Base-by-base conservation (phyloP, 2,888 invertebrate genomes). In the Malacosoma neustria region DNA sequence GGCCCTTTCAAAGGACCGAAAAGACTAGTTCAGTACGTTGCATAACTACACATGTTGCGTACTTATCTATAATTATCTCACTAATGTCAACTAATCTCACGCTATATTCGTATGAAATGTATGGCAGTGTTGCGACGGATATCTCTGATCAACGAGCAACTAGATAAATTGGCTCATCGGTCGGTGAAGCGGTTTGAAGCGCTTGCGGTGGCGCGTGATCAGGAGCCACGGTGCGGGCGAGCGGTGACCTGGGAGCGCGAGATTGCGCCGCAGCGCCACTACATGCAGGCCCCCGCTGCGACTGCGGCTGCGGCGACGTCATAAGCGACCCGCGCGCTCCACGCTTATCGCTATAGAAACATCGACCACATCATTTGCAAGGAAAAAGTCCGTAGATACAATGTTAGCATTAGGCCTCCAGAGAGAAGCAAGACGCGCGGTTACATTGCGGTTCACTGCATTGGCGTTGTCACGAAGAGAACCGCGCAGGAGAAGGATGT, bases 361-460 rank as follows among this genome's bases (percentile, higher is more conserved):
- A 56, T 92, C 91, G 32, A 93, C 84, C 15, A 93, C 81, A 60
- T 93, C 92, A 32, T 91, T 92, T 11, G 89, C 90, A 42, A 92
- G 80, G 57, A 93, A 91, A 64, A 90, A 93, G 67, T 93, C 93
- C 4, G 91, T 88, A 1, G 93, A 89, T 2, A 93, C 87, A 14
- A 93, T 90, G 64, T 93, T 93, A 6, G 90, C 91, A 37, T 87
- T 87, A 9, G 81, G 71, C 33, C 90, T 84, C 92, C 92, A 93
- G 30, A 87, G 87, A 4, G 89, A 89, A 35, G 85, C 63, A 12
- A 93, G 88, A 84, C 93, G 92, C 15, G 84, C 75, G 0, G 91
- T 91, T 0, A 94, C 87, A 54, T 92, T 89, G 29, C 89, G 86
- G 71, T 94, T 94, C 9, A 91, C 89, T 1, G 67, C 72, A 37